Evolutionary conservation across 2,113 vertebrate species (phyloP).

Genomic region (Oceanodroma tethys): DNA sequence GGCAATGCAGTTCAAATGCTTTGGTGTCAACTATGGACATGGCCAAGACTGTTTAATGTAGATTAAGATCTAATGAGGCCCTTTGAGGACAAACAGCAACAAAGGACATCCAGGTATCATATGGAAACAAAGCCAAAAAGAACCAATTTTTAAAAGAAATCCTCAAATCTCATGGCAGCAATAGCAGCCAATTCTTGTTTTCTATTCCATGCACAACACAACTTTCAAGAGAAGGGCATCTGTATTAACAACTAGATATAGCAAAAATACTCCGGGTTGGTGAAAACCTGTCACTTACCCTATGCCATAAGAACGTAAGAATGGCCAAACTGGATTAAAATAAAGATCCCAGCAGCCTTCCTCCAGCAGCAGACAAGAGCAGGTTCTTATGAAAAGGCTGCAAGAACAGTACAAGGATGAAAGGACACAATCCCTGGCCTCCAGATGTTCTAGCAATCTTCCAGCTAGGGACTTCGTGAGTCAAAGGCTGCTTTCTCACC

Average conservation of each 20-base stretch:
- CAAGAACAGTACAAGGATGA: neutral
- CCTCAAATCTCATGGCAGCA: neutral
- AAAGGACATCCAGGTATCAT: neutral
- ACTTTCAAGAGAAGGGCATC: neutral
- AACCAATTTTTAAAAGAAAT: neutral
- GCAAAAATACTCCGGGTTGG: rapidly evolving
- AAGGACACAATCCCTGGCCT: neutral
- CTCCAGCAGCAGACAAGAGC: neutral
- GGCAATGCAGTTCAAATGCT: neutral
- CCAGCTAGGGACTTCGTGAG: neutral
- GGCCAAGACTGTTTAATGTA: neutral
- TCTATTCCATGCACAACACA: neutral
- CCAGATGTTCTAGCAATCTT: neutral
- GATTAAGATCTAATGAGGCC: neutral
- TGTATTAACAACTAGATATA: neutral
- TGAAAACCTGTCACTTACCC: neutral
- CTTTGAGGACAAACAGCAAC: neutral
- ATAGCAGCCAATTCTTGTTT: neutral
- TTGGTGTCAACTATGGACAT: neutral
- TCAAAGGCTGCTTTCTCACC: neutral
- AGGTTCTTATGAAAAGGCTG: neutral
- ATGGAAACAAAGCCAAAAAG: neutral
- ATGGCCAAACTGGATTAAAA: neutral
- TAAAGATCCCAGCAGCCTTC: neutral
- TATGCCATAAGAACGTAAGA: neutral